A percentile compares a stretch with the other conserved stretches of the same genome.
phyloP scores from a whole-genome alignment of 2,888 invertebrate species.

The Spicauda simplicius region DNA sequence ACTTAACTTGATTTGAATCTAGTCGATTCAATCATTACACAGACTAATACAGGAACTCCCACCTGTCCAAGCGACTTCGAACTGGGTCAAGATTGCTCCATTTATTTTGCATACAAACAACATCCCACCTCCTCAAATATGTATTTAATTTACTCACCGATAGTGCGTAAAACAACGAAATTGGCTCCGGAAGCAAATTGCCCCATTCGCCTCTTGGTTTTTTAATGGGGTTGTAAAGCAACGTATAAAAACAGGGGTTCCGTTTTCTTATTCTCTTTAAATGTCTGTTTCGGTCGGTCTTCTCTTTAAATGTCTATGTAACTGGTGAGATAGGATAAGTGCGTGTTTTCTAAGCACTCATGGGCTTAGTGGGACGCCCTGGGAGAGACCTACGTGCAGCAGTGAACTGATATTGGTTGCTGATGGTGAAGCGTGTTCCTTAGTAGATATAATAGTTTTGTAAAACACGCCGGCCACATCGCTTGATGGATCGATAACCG shows the following conservation, averaged over 20 bases:
- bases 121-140: slow-evolving; percentile 49
- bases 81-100: slow-evolving; percentile 32
- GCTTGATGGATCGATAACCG: too few relatives aligned
- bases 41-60: neutral
- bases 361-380: too few relatives aligned
- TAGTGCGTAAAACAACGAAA: slow-evolving; percentile 43
- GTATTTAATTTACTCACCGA: slow-evolving; percentile 49
- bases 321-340: too few relatives aligned
- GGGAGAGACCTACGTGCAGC: too few relatives aligned
- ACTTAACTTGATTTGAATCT: too few relatives aligned
- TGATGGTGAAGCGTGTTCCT: too few relatives aligned
- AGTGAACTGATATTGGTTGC: too few relatives aligned
- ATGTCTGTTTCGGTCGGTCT: neutral
- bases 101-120: slow-evolving; percentile 40
- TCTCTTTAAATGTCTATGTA: too few relatives aligned
- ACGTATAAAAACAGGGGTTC: slow-evolving; percentile 11
- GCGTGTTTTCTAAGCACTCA: too few relatives aligned
- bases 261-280: neutral
- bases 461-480: too few relatives aligned
- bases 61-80: slow-evolving; percentile 2
- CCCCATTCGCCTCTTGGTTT: slow-evolving; percentile 16
- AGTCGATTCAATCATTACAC: too few relatives aligned
- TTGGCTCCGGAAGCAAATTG: slow-evolving; percentile 34
- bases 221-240: slow-evolving; percentile 22
- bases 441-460: too few relatives aligned